Evolutionary conservation across 2,797 vertebrate species (phyloP), one percentile per base, ranked within the genome.

Genomic region (Peromyscus nudipes): DNA sequence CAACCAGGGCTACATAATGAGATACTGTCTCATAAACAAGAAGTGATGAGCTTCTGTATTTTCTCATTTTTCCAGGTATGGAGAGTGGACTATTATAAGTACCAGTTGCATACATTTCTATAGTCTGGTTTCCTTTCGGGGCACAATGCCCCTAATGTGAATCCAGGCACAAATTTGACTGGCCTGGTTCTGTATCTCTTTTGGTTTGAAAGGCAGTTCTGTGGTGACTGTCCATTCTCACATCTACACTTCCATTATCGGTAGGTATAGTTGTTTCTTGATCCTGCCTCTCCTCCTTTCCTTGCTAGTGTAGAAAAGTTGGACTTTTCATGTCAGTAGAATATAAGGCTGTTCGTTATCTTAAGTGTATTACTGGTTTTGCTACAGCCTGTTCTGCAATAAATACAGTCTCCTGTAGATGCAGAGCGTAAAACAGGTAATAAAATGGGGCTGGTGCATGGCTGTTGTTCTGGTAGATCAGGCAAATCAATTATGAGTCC

Each of bases 361-460:
- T 97, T 79, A 6, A n/a, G 71, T 90, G 95, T 97, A 93, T 97
- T 97, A 95, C 37, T 97, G 80, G 81, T 96, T 96, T 95, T 94
- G 76, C 94, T 80, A 13, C 92, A 90, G 43, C 62, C 89, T 92
- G 29, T 82, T 97, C 92, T 96, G 92, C 97, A 97, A 96, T 96
- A 98, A 97, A 97, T 97, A 94, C 1, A 27, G 43, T 92, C 82
- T 97, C 95, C 97, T 96, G 46, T 94, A 98, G 94, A 94, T 97
- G 94, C 40, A 96, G 71, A 94, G 92, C 94, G 62, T 96, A 96
- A 97, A 97, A 95, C 71, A 92, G 83, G 92, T 83, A 96, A 95
- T 95, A 96, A 98, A 97, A 92, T 92, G 91, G 75, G 96, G 43
- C 89, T 82, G 64, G 67, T 84, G 62, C 29, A 0, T 76, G 84